Evolutionary conservation across 2,888 invertebrate species (phyloP).

Genomic region (Thelaira solivaga): DNA sequence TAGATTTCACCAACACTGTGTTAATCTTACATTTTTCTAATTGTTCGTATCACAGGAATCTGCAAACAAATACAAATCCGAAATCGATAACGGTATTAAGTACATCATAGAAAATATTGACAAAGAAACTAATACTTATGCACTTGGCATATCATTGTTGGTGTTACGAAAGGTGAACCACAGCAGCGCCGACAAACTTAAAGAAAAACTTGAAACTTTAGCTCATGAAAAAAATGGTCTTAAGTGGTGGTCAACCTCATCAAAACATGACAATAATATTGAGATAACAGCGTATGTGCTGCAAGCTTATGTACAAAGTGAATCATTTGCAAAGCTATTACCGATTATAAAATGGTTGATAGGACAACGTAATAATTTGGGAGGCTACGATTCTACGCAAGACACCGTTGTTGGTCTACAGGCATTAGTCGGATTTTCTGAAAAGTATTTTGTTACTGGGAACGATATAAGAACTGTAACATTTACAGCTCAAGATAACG

Average conservation of each 20-base stretch:
- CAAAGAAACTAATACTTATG: conserved; percentile 83
- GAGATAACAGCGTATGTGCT: conserved; percentile 94
- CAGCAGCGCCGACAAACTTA: conserved; percentile 82
- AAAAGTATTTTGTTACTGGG: conserved; percentile 77
- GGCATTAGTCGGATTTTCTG: conserved; percentile 83
- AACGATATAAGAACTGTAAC: conserved; percentile 69
- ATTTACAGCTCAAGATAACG: conserved; percentile 65
- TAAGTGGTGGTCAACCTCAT: conserved; percentile 83
- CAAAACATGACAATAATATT: conserved; percentile 81
- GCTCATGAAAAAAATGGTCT: conserved; percentile 78
- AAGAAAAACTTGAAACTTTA: conserved; percentile 78
- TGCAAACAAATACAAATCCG: conserved; percentile 79
- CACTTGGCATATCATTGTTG: conserved; percentile 86
- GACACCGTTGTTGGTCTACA: conserved; percentile 87
- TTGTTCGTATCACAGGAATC: conserved; percentile 67
- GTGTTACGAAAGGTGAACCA: conserved; percentile 87
- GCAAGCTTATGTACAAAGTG: conserved; percentile 80
- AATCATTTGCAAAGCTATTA: conserved; percentile 69
- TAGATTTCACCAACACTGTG: too few species aligned
- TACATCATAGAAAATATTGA: conserved; percentile 84
- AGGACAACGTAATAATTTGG: conserved; percentile 82
- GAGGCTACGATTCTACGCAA: conserved; percentile 87
- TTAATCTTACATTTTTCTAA: too few species aligned
- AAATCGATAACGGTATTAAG: conserved; percentile 86
- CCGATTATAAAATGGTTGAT: conserved; percentile 85